Percentiles rank a stretch among this genome's conserved stretches.
These are phyloP conservation scores for Phoxinus dragarum DNA, from an alignment of 2,797 vertebrate species.

Conservation along the genomic window DNA sequence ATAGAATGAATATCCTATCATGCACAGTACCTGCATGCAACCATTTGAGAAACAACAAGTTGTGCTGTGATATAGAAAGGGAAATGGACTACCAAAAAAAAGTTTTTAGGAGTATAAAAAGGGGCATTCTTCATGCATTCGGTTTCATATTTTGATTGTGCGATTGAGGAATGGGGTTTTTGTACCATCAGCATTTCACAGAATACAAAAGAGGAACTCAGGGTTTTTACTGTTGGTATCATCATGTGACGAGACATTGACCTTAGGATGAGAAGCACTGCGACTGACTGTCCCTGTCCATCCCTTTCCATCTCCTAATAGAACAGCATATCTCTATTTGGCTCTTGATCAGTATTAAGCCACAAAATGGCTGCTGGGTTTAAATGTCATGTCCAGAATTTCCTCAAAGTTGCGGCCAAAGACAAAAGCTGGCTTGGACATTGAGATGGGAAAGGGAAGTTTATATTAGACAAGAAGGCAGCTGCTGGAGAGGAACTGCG, in stretches of 20 bases:
- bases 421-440: conserved; percentile 26
- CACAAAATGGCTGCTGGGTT: conserved; percentile 53
- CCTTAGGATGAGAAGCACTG: neutral
- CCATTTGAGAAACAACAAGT: too few relatives aligned
- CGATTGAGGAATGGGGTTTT: conserved; percentile 12
- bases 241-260: conserved; percentile 2
- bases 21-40: too few relatives aligned
- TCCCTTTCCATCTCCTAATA: neutral
- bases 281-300: neutral
- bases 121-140: neutral
- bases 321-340: conserved; percentile 45
- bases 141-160: conserved; percentile 8
- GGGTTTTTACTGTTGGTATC: conserved; percentile 24
- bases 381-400: conserved; percentile 42
- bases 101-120: neutral
- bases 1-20: too few relatives aligned
- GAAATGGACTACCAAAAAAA: neutral
- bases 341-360: conserved; percentile 38
- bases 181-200: conserved; percentile 35
- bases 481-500: conserved; percentile 26
- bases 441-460: conserved; percentile 53
- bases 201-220: conserved; percentile 46
- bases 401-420: conserved; percentile 46
- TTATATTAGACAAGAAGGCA: conserved; percentile 41
- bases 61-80: neutral